Percentiles rank a stretch among this genome's conserved stretches.
Evolutionary conservation across 2,113 vertebrate species (phyloP).

Genomic region (Callaeas wilsoni): DNA sequence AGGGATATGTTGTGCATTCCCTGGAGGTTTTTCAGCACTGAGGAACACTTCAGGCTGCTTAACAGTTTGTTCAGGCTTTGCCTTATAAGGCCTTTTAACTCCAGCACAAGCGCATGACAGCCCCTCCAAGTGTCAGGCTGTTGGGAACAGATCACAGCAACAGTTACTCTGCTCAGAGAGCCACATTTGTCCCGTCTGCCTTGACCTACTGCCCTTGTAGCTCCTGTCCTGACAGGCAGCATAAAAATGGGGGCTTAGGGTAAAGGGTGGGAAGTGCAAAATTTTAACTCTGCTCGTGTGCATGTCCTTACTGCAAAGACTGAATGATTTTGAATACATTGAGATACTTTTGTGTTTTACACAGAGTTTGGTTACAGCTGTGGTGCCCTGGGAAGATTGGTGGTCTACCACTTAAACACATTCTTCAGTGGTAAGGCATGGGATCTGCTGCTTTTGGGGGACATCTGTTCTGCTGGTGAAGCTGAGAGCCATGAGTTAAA

Average conservation of each 20-base stretch:
- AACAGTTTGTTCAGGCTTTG: conserved; percentile 65
- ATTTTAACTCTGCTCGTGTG: not conserved
- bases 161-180: not conserved
- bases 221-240: not conserved
- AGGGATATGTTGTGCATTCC: conserved; percentile 72
- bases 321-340: not conserved
- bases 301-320: not conserved
- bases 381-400: not conserved
- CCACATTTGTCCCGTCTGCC: not conserved
- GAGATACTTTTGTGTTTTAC: not conserved
- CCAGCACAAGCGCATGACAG: conserved; percentile 65
- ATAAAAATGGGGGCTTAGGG: not conserved
- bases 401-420: not conserved
- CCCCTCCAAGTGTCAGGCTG: conserved; percentile 56
- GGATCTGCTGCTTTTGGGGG: not conserved
- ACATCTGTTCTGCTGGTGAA: not conserved
- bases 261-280: not conserved
- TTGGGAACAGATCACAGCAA: conserved; percentile 65
- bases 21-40: conserved; percentile 62
- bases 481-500: not conserved
- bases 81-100: conserved; percentile 85
- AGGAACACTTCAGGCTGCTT: conserved; percentile 70
- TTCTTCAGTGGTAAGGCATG: not conserved
- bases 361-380: not conserved
- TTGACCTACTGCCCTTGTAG: not conserved